Percentiles rank a stretch among this genome's conserved stretches.
phyloP scores from a whole-genome alignment of 2,113 vertebrate species.

The Tympanuchus pallidicinctus region DNA sequence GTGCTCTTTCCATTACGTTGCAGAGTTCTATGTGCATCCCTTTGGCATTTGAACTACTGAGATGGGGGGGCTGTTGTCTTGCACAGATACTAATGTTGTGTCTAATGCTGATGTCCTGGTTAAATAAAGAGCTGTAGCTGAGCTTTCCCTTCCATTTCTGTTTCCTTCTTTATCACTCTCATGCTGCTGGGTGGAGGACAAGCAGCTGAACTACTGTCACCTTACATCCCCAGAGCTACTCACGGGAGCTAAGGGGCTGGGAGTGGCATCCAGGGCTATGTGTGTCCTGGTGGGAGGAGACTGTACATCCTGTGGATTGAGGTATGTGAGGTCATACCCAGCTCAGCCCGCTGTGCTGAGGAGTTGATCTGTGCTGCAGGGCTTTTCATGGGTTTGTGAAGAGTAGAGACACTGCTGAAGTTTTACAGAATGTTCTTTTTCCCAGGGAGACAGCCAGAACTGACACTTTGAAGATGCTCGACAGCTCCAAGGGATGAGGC shows the following conservation, averaged over 20 bases:
- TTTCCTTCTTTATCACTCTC: neutral
- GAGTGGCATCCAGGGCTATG: accelerated
- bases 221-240: accelerated
- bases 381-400: neutral
- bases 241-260: accelerated
- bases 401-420: neutral
- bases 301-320: accelerated
- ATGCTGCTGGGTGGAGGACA: accelerated
- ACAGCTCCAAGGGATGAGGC: neutral
- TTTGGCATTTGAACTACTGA: accelerated
- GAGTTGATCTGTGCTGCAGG: neutral
- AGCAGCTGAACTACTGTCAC: neutral
- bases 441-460: neutral
- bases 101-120: too few species aligned
- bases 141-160: neutral
- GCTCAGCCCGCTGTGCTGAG: accelerated
- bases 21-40: too few species aligned
- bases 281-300: neutral
- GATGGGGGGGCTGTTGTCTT: accelerated
- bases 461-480: neutral
- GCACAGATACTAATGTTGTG: accelerated
- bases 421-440: neutral
- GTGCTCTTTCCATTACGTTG: too few species aligned
- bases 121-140: neutral
- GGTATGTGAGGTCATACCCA: too few species aligned